Percentiles rank a stretch among this genome's conserved stretches.
phyloP scores from a whole-genome alignment of 37 sponge, comb jelly and placozoan species.

The Mnemiopsis leidyi region DNA sequence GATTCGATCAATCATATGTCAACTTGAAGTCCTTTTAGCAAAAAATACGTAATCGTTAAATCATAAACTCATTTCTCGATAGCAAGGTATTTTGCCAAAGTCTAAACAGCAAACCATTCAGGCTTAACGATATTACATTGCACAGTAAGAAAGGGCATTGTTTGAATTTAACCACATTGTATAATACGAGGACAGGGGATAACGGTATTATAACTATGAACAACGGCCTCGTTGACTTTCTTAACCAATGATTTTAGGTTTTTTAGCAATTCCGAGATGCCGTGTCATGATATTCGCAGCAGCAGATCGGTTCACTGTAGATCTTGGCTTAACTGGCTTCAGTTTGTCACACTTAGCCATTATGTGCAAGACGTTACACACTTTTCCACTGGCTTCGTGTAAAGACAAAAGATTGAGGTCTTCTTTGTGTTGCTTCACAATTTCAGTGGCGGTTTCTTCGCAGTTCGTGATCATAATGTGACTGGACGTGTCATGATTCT shows the following conservation, averaged over 20 bases:
- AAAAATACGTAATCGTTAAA: too few relatives aligned
- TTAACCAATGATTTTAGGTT: neutral
- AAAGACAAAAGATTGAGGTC: constrained; percentile 16
- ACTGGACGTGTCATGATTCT: neutral
- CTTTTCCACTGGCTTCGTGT: neutral
- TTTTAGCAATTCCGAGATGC: constrained; percentile 22
- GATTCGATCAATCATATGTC: too few relatives aligned
- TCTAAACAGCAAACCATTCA: too few relatives aligned
- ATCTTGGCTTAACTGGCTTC: neutral
- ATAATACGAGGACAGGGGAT: too few relatives aligned
- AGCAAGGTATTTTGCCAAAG: too few relatives aligned
- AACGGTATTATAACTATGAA: too few relatives aligned
- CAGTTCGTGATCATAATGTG: neutral
- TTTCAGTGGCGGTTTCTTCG: constrained; percentile 8
- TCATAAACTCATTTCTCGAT: too few relatives aligned
- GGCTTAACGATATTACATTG: too few relatives aligned
- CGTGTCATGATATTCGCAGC: constrained; percentile 54
- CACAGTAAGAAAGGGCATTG: too few relatives aligned
- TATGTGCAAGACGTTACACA: neutral
- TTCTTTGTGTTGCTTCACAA: neutral
- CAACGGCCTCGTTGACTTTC: too few relatives aligned
- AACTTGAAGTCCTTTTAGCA: too few relatives aligned
- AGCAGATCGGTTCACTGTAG: constrained; percentile 8
- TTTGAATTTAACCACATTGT: too few relatives aligned
- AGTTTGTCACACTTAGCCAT: constrained; percentile 36